phyloP scores from a whole-genome alignment of 2,113 vertebrate genomes.

The Elgaria multicarinata region DNA sequence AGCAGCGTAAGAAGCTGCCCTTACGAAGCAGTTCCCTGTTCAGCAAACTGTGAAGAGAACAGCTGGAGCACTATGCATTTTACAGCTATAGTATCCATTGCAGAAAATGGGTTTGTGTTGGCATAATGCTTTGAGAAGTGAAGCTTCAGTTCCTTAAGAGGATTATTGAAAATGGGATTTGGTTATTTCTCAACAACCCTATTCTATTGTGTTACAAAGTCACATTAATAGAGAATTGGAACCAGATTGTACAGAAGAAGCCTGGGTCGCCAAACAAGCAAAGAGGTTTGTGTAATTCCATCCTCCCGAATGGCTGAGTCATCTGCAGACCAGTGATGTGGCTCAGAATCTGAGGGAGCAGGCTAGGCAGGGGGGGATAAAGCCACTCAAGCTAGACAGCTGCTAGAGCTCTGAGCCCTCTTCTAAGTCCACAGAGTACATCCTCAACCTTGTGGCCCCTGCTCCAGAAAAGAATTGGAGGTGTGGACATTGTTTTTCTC shows the following conservation, averaged over 20 bases:
- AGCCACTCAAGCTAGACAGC: background rate
- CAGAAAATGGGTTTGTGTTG: constrained; percentile 33
- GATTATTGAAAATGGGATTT: constrained; percentile 40
- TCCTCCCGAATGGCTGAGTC: background rate
- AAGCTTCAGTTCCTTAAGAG: constrained; percentile 32
- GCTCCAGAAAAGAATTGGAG: background rate
- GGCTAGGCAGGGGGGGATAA: background rate
- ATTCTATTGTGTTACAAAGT: constrained; percentile 4
- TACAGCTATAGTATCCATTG: constrained; percentile 34
- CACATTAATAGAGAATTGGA: background rate
- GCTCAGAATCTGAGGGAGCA: constrained; percentile 12
- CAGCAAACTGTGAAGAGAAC: constrained; percentile 45
- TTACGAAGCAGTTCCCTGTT: constrained; percentile 30
- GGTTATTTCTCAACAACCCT: constrained; percentile 23
- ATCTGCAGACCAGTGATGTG: background rate
- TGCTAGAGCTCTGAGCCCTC: background rate
- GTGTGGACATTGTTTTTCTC: background rate
- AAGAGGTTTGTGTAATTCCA: background rate
- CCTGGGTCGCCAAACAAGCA: background rate
- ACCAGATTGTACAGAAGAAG: background rate
- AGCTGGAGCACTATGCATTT: constrained; percentile 28
- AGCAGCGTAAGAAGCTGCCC: constrained; percentile 18
- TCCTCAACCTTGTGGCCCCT: background rate
- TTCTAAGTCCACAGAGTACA: background rate
- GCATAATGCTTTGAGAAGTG: constrained; percentile 30